Percentiles rank a stretch among this genome's conserved stretches.
Evolutionary conservation across 2,888 invertebrate species (phyloP).

Genomic region (Ectemnius continuus): DNA sequence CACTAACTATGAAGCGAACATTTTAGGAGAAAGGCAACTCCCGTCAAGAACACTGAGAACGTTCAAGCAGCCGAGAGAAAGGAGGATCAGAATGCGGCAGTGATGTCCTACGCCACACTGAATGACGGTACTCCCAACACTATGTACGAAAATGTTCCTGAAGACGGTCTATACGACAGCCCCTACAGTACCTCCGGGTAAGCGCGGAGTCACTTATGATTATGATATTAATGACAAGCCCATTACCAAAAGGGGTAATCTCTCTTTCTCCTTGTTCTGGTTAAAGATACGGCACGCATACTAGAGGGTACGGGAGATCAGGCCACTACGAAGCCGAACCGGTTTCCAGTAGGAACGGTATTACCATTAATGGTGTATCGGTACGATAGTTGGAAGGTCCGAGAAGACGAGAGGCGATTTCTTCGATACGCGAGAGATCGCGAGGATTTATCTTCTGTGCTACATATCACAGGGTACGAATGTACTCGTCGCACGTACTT

Average conservation of each 20-base stretch:
- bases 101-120: slow-evolving; percentile 92
- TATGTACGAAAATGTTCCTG: slow-evolving; percentile 78
- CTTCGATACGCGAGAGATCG: not conserved
- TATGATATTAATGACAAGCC: too few species aligned
- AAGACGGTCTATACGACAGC: slow-evolving; percentile 78
- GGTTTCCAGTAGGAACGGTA: slow-evolving; percentile 81
- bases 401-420: too few species aligned
- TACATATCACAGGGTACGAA: too few species aligned
- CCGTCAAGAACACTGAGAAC: slow-evolving; percentile 93
- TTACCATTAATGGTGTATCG: slow-evolving; percentile 93
- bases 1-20: too few species aligned
- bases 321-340: slow-evolving; percentile 85
- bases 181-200: slow-evolving; percentile 77
- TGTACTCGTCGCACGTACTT: not conserved
- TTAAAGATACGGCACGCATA: slow-evolving; percentile 71
- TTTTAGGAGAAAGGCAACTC: slow-evolving; percentile 88
- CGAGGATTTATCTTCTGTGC: too few species aligned
- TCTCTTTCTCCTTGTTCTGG: not conserved
- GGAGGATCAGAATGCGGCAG: slow-evolving; percentile 91
- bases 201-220: slow-evolving; percentile 12
- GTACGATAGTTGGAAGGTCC: slow-evolving; percentile 82
- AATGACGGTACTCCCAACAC: slow-evolving; percentile 83
- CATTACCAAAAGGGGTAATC: too few species aligned
- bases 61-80: slow-evolving; percentile 91
- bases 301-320: slow-evolving; percentile 71